Percentiles rank a stretch among this genome's conserved stretches.
These are phyloP conservation scores for Caenorhabditis panamensis DNA, from an alignment of 2,888 invertebrate genomes.

Conservation along the genomic window DNA sequence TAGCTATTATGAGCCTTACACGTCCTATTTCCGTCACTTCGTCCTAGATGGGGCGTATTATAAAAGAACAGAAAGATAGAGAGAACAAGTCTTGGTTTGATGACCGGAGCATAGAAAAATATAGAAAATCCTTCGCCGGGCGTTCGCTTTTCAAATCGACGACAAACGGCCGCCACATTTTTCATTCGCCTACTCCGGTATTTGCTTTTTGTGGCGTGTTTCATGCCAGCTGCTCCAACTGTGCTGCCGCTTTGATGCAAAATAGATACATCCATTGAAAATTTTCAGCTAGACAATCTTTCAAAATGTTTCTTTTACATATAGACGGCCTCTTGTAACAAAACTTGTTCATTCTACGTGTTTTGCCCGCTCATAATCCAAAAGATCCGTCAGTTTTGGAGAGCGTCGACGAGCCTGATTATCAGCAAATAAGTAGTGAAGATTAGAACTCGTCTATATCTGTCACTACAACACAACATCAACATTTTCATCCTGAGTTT, in stretches of 20 bases:
- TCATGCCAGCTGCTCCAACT: constrained; percentile 14
- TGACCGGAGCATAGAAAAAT: too few relatives aligned
- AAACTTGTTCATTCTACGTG: too few relatives aligned
- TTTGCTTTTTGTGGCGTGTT: constrained; percentile 39
- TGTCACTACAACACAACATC: constrained; percentile 11
- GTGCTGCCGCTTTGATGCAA: constrained; percentile 19
- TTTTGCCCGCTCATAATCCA: constrained; percentile 2
- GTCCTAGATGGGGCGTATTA: not conserved
- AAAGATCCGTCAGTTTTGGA: not conserved
- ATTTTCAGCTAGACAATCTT: not conserved
- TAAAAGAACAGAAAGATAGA: not conserved
- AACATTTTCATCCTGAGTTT: constrained; percentile 12
- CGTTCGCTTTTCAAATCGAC: constrained; percentile 12
- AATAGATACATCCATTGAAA: constrained; percentile 38
- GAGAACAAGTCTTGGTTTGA: not conserved
- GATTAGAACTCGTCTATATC: constrained; percentile 43
- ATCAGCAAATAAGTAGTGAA: constrained; percentile 42
- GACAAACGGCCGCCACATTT: not conserved
- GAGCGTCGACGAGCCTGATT: constrained; percentile 23
- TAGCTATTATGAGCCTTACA: constrained; percentile 21
- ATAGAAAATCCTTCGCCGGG: not conserved
- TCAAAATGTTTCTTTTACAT: not conserved
- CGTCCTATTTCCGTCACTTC: constrained; percentile 49
- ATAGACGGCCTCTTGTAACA: too few relatives aligned
- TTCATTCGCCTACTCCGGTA: constrained; percentile 21